Base-by-base conservation (phyloP, 2,888 invertebrate genomes). In the Andrena camellia region DNA sequence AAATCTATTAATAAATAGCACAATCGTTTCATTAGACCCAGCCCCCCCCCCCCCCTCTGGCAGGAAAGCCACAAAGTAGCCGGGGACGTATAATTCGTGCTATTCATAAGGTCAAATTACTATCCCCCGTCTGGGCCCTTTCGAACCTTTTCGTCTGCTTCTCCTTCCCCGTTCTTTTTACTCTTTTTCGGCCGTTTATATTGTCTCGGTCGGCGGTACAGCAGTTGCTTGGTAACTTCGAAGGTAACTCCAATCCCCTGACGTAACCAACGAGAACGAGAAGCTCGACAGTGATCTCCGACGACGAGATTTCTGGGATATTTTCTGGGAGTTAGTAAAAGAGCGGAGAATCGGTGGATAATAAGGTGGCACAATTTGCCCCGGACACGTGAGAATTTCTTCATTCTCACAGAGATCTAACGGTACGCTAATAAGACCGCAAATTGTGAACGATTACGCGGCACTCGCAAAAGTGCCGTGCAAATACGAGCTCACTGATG, bases 21-120 rank as follows among this genome's bases (percentile, higher is more conserved):
- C 59, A 66, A 74, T 69, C 67, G 70, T 75, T 76, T 59, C 52
- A 60, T 42, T 10, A n/a, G 17, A 5, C 23, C 13, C 60, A 13
- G 60, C 23, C 64, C 52, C 42, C 33, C 60, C 13, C 60, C 8
- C 54, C 23, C 64, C 52, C 42, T 26, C 60, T 33, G 31, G 67
- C 54, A 83, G 69, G 77, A 89, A 83, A 89, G 78, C 89, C 88
- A 90, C 90, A 90, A 91, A 91, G 91, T 91, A 91, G 91, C 90
- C 85, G 1, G 84, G 78, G 88, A 89, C 85, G 26, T 83, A 79
- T 83, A 79, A 83, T 84, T 73, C 70, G 79, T 78, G 86, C 84
- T 83, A 87, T 79, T 85, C 81, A 62, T 86, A 88, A 86, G 88
- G 85, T 81, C 86, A 90, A 91, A 90, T 91, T 91, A 88, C 88